Evolutionary conservation across 2,888 invertebrate species (phyloP).

Genomic region (Acanthosepion esculentum): DNA sequence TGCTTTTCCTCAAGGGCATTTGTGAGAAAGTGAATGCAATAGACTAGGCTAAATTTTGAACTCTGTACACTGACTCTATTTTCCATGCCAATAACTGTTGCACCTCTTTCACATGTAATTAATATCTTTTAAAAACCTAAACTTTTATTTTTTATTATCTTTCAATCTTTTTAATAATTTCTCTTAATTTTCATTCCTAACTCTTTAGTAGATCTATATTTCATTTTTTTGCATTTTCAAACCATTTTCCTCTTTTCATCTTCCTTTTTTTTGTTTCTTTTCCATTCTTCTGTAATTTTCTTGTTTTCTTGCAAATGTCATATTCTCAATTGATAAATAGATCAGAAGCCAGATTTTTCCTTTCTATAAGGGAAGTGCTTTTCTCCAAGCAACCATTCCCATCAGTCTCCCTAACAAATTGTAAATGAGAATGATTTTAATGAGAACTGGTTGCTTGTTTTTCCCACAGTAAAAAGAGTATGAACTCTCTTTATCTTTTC

Average conservation of each 20-base stretch:
- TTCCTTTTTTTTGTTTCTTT: not conserved
- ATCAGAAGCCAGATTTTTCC: not conserved
- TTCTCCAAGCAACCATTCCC: not conserved
- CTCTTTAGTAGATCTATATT: not conserved
- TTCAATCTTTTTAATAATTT: not conserved
- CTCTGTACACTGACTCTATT: too few species aligned
- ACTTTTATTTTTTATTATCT: not conserved
- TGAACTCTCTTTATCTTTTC: too few species aligned
- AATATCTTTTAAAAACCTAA: too few species aligned
- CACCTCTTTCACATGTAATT: too few species aligned
- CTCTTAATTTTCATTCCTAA: not conserved
- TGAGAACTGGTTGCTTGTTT: too few species aligned
- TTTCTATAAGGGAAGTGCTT: not conserved
- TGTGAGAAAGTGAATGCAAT: too few species aligned
- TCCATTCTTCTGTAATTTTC: not conserved
- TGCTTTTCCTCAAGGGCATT: too few species aligned
- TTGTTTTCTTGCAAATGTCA: not conserved
- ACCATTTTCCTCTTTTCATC: not conserved
- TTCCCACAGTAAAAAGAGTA: too few species aligned
- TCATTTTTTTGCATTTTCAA: not conserved
- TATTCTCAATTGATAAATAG: not conserved
- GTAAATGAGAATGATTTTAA: too few species aligned
- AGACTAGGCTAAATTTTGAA: too few species aligned
- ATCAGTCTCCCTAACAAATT: not conserved
- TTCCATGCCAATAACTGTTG: too few species aligned